Base-by-base conservation (phyloP, 2,113 vertebrate genomes). In the Cottus gobio region DNA sequence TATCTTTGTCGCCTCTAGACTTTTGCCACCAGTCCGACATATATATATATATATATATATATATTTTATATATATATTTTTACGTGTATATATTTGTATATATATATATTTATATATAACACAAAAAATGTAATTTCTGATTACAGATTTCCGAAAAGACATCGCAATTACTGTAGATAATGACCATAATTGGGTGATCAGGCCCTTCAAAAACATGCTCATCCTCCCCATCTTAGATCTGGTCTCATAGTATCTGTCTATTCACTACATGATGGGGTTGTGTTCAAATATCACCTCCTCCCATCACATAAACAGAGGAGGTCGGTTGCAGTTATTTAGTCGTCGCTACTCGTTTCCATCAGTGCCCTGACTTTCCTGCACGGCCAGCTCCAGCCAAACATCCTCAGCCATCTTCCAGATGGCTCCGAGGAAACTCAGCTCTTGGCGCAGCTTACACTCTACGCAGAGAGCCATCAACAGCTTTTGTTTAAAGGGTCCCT, bases 401-500 rank as follows among this genome's bases (percentile, higher is more conserved):
- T 54, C 78, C 74, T 84, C 50, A 46, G 58, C 78, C 78, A 72
- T 79, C 57, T 86, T 82, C 81, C 88, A 87, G 71, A 91, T 88
- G 87, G 85, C 83, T 85, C 65, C 63, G 65, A 77, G 83, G 82
- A 85, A 83, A 74, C 77, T 63, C 71, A 31, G 80, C 82, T 84
- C 82, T 84, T 75, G 82, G 70, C 58, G 15, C 79, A 42, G 78
- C 77, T 75, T 18, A 66, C 66, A 16, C 69, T 73, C 70, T 9
- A 54, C 4, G 22, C 77, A 60, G 71, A 87, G 76, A 79, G 82
- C 75, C 87, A 85, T 86, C 76, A 16, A 48, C 83, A 65, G 76
- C 84, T 82, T 83, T 88, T 88, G 85, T 87, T 88, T 82, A 76
- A 73, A 85, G 81, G 74, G 75, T 82, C 77, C 37, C 77, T 20